phyloP scores from a whole-genome alignment of 2,113 vertebrate species.

The Ammodytes marinus region DNA sequence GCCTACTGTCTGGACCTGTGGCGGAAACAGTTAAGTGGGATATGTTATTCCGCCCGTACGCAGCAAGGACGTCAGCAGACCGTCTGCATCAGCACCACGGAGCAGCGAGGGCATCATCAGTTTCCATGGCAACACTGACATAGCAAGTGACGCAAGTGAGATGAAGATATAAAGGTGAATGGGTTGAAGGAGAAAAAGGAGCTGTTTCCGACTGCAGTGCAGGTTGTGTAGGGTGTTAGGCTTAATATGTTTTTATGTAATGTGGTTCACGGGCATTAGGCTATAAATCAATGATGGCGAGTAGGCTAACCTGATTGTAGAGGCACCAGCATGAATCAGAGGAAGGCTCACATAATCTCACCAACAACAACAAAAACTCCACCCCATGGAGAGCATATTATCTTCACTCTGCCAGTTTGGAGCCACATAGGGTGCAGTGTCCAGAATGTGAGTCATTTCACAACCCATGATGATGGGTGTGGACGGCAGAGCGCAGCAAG shows the following conservation, averaged over 20 bases:
- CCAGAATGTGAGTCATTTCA: constrained; percentile 76
- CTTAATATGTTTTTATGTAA: not conserved
- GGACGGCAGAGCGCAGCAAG: constrained; percentile 31
- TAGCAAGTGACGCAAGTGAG: constrained; percentile 77
- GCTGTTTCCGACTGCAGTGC: constrained; percentile 59
- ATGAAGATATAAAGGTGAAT: constrained; percentile 68
- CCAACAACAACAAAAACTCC: constrained; percentile 28
- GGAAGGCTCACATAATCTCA: not conserved
- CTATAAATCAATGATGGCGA: constrained; percentile 15
- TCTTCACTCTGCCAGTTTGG: constrained; percentile 53
- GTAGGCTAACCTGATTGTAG: not conserved
- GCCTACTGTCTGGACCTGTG: not conserved
- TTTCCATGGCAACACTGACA: constrained; percentile 85
- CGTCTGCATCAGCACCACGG: constrained; percentile 81
- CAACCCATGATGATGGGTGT: constrained; percentile 62
- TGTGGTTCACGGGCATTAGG: constrained; percentile 17
- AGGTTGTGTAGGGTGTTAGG: constrained; percentile 63
- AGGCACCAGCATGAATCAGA: constrained; percentile 14
- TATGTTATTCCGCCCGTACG: constrained; percentile 64
- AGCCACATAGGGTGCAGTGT: constrained; percentile 56
- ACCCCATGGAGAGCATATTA: constrained; percentile 38
- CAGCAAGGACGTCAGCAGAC: constrained; percentile 75
- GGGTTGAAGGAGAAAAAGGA: constrained; percentile 47
- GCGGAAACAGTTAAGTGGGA: constrained; percentile 31
- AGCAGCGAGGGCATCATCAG: constrained; percentile 80